Evolutionary conservation across 1,140 invertebrate species (phyloP).

Genomic region (Metaphire vulgaris): DNA sequence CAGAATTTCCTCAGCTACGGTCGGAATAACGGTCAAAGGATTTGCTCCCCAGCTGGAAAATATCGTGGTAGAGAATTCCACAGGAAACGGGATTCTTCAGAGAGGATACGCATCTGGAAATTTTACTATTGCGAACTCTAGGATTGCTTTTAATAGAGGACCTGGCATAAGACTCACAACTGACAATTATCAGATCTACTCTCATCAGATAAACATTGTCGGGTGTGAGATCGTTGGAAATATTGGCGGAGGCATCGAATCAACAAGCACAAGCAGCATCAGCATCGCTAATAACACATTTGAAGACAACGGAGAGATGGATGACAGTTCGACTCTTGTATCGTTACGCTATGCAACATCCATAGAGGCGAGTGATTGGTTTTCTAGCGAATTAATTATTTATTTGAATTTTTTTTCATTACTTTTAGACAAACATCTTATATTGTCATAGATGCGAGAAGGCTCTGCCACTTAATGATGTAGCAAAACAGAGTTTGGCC

Average conservation of each 20-base stretch:
- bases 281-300: neutral
- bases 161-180: neutral
- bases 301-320: neutral
- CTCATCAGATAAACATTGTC: neutral
- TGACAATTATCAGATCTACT: neutral
- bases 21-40: neutral
- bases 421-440: too few species aligned
- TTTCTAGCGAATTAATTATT: too few species aligned
- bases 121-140: neutral
- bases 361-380: too few species aligned
- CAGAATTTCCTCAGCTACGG: neutral
- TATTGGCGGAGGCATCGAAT: neutral
- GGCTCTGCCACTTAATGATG: too few species aligned
- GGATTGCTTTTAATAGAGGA: neutral
- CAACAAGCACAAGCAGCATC: neutral
- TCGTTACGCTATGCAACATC: neutral
- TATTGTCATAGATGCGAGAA: too few species aligned
- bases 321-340: neutral
- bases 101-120: neutral
- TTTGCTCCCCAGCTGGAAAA: neutral
- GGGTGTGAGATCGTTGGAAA: neutral
- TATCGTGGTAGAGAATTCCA: neutral
- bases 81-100: neutral
- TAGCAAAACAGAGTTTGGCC: too few species aligned
- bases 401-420: too few species aligned